phyloP scores from a whole-genome alignment of 2,888 invertebrate species.

The Argyresthia goedartella region DNA sequence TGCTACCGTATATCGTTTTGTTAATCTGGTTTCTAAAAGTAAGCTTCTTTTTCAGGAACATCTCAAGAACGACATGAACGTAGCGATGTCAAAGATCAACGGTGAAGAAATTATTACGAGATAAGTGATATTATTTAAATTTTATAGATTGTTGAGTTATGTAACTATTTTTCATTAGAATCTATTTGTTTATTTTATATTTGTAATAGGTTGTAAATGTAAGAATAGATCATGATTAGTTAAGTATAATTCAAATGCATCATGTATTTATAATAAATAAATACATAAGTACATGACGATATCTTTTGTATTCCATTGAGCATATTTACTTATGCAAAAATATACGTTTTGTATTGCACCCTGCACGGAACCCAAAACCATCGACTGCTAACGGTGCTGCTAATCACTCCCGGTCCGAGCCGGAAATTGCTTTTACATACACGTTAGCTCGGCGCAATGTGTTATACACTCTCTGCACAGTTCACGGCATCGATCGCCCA shows the following conservation, averaged over 20 bases:
- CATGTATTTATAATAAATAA: no score
- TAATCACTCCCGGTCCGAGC: background rate
- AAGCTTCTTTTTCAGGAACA: background rate
- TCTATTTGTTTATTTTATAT: no score
- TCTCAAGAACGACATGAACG: background rate
- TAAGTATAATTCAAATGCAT: no score
- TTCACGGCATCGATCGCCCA: constrained; percentile 1
- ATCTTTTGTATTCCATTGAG: no score
- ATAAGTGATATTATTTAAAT: background rate
- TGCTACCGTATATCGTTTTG: no score
- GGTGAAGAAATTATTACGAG: background rate
- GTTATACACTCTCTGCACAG: background rate
- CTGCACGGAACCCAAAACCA: no score
- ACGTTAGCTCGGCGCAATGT: background rate
- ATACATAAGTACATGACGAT: no score
- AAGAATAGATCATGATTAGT: no score
- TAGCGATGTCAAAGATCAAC: background rate
- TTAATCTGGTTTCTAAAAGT: no score
- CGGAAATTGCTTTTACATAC: background rate
- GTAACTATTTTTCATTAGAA: background rate
- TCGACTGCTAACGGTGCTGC: background rate
- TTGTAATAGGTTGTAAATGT: no score
- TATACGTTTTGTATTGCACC: no score
- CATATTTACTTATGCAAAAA: no score
- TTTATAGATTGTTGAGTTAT: background rate